A percentile compares a stretch with the other conserved stretches of the same genome.
Conservation (phyloP, 2,113 vertebrate genomes). For the Neodontobutis hainanensis region DNA sequence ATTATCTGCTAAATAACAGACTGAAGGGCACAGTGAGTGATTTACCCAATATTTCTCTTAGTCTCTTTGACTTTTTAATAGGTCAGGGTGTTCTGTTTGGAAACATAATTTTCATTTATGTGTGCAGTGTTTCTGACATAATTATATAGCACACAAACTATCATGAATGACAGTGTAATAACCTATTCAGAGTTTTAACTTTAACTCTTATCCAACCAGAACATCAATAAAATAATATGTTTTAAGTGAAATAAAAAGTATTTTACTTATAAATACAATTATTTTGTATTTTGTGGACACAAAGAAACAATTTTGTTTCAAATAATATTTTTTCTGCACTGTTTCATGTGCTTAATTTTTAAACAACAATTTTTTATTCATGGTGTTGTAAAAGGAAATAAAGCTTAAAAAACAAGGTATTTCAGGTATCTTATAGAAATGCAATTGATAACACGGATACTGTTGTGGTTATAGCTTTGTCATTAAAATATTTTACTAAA, state of each 20-base stretch:
- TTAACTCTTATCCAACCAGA: neutral
- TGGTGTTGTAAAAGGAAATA: too few relatives aligned
- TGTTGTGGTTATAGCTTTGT: too few relatives aligned
- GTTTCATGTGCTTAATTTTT: too few relatives aligned
- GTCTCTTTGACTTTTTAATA: conserved; percentile 24
- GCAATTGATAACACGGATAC: too few relatives aligned
- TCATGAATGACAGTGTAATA: neutral
- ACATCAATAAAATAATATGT: neutral
- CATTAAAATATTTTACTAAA: too few relatives aligned
- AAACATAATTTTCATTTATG: conserved; percentile 1
- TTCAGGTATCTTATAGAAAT: too few relatives aligned
- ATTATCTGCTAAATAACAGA: conserved; percentile 2
- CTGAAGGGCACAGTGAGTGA: conserved; percentile 20
- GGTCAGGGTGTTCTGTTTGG: conserved; percentile 7
- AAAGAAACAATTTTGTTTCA: too few relatives aligned
- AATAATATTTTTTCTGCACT: too few relatives aligned
- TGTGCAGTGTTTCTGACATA: neutral
- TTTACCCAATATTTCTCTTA: conserved; percentile 11
- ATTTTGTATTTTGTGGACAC: too few relatives aligned
- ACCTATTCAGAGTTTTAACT: neutral
- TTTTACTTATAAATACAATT: neutral
- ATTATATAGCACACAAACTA: neutral
- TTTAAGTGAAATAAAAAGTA: too few relatives aligned
- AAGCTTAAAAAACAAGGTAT: too few relatives aligned
- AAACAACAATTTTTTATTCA: too few relatives aligned